phyloP scores from a whole-genome alignment of 2,888 invertebrate species.

The Hydropsyche betteni region DNA sequence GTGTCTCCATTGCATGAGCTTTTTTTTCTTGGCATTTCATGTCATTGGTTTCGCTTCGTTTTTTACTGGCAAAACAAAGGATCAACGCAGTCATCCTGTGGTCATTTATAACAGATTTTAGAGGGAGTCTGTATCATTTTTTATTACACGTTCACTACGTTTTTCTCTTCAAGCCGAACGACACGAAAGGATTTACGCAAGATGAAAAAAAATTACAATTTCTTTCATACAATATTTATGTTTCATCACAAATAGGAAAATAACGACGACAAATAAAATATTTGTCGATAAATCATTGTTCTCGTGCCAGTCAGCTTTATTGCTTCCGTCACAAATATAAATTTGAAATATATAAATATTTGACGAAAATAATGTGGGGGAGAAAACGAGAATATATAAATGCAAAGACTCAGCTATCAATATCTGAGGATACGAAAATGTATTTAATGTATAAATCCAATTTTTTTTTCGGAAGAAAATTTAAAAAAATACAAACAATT shows the following conservation, averaged over 20 bases:
- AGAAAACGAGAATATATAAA: too few species aligned
- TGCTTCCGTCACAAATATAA: slow-evolving; percentile 45
- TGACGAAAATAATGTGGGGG: too few species aligned
- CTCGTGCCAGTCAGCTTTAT: slow-evolving; percentile 49
- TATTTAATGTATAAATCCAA: too few species aligned
- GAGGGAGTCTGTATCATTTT: slow-evolving; percentile 40
- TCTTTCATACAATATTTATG: not conserved
- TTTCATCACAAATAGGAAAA: slow-evolving; percentile 35
- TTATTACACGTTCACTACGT: slow-evolving; percentile 38
- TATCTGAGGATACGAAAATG: too few species aligned
- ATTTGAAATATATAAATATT: too few species aligned
- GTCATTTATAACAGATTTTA: slow-evolving; percentile 50
- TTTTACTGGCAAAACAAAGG: slow-evolving; percentile 48
- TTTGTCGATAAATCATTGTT: slow-evolving; percentile 48
- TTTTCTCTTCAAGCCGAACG: slow-evolving; percentile 35
- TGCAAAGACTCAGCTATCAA: too few species aligned
- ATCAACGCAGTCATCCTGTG: slow-evolving; percentile 47
- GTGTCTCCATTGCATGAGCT: not conserved
- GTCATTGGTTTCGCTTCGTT: slow-evolving; percentile 25
- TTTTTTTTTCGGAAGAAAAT: too few species aligned
- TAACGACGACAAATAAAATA: slow-evolving; percentile 36
- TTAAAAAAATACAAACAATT: too few species aligned
- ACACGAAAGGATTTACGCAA: slow-evolving; percentile 38
- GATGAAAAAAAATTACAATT: not conserved
- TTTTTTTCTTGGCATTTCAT: not conserved